Evolutionary conservation across 2,888 invertebrate species (phyloP).

Genomic region (Aleiodes leptofemur): DNA sequence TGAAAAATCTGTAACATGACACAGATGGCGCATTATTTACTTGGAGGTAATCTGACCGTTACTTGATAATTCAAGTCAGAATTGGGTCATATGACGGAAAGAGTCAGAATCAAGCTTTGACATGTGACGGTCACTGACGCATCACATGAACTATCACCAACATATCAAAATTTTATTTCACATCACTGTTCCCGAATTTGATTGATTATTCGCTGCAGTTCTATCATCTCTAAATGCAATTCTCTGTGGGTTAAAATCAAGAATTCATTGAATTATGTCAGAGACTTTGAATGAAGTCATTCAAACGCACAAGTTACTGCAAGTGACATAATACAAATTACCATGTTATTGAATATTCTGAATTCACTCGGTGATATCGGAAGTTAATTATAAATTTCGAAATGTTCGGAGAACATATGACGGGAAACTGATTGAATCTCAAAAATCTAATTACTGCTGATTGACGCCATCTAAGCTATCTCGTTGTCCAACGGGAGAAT

Average conservation of each 20-base stretch:
- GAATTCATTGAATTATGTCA: slow-evolving; percentile 11
- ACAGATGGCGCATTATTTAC: too few species aligned
- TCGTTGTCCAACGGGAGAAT: slow-evolving; percentile 15
- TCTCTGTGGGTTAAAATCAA: not conserved
- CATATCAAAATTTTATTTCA: too few species aligned
- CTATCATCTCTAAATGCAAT: too few species aligned
- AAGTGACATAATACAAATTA: slow-evolving; percentile 25
- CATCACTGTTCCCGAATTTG: too few species aligned
- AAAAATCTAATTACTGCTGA: not conserved
- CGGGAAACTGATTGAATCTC: slow-evolving; percentile 6
- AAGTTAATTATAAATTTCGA: slow-evolving; percentile 7
- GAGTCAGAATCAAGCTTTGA: too few species aligned
- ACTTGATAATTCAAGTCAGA: too few species aligned
- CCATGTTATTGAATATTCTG: slow-evolving; percentile 16
- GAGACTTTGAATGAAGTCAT: slow-evolving; percentile 9
- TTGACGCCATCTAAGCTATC: slow-evolving; percentile 1
- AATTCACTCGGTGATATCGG: slow-evolving; percentile 13
- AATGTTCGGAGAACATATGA: slow-evolving; percentile 8
- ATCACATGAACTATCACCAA: too few species aligned
- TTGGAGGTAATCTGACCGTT: too few species aligned
- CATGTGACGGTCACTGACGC: too few species aligned
- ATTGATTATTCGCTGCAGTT: slow-evolving; percentile 15
- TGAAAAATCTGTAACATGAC: too few species aligned
- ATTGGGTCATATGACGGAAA: too few species aligned
- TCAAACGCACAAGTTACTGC: slow-evolving; percentile 16